Evolutionary conservation across 2,888 invertebrate genomes (phyloP).

Genomic region (Troglohyphantes excavatus): DNA sequence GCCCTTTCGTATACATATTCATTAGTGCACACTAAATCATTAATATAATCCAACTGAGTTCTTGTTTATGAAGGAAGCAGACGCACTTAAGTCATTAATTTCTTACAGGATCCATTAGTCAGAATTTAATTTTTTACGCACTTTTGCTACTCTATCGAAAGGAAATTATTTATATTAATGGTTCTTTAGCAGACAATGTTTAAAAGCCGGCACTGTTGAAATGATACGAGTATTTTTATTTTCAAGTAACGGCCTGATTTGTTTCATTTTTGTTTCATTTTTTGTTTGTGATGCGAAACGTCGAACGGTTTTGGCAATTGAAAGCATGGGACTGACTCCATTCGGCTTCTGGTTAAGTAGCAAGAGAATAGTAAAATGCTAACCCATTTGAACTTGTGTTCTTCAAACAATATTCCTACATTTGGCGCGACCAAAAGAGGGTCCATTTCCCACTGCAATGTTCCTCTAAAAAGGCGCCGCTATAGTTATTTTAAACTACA

Average conservation of each 20-base stretch:
- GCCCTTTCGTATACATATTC: slow-evolving; percentile 67
- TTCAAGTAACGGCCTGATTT: neutral
- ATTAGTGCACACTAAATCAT: slow-evolving; percentile 68
- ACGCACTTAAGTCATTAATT: slow-evolving; percentile 67
- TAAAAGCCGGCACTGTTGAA: slow-evolving; percentile 49
- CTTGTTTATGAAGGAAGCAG: slow-evolving; percentile 55
- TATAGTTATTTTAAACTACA: too few species aligned
- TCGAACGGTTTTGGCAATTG: too few species aligned
- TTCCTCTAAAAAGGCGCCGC: too few species aligned
- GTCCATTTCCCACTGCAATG: too few species aligned
- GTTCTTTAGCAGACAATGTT: slow-evolving; percentile 59
- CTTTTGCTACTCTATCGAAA: slow-evolving; percentile 60
- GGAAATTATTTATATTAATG: slow-evolving; percentile 74
- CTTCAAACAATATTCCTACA: too few species aligned
- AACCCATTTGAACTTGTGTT: too few species aligned
- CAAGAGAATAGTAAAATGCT: too few species aligned
- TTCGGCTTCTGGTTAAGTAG: too few species aligned
- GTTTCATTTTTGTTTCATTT: neutral
- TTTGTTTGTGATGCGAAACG: too few species aligned
- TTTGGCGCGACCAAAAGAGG: too few species aligned
- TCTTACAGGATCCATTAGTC: slow-evolving; percentile 64
- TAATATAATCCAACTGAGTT: slow-evolving; percentile 69
- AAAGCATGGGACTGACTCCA: too few species aligned
- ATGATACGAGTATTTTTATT: slow-evolving; percentile 55
- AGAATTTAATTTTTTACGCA: slow-evolving; percentile 65